Conservation (phyloP, 2,888 invertebrate species). For the Adineta ricciae region DNA sequence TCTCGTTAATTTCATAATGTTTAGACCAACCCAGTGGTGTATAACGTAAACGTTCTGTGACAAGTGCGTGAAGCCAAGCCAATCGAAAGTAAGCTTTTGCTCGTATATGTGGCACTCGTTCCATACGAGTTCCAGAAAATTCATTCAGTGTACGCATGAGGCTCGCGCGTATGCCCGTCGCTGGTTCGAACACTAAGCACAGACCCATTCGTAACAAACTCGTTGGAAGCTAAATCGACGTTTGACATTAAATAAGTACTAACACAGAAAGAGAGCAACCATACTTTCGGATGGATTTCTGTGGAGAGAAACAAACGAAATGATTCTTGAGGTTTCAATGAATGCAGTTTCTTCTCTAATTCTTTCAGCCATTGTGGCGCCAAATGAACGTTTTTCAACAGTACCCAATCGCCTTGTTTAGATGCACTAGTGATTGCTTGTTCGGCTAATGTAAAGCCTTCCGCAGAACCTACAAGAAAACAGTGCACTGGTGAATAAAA, state of each 20-base stretch:
- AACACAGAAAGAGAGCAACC: constrained; percentile 40
- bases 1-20: constrained; percentile 97
- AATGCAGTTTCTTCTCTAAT: constrained; percentile 90
- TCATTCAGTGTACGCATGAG: constrained; percentile 55
- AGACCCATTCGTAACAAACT: constrained; percentile 83
- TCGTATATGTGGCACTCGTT: constrained; percentile 35
- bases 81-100: constrained; percentile 79
- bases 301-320: constrained; percentile 95
- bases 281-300: constrained; percentile 86
- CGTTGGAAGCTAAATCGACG: constrained; percentile 42
- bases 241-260: too few species aligned
- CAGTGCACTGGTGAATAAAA: background rate
- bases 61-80: constrained; percentile 99
- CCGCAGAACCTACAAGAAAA: constrained; percentile 71
- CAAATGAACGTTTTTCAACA: constrained; percentile 95
- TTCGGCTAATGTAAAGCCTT: constrained; percentile 95
- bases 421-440: constrained; percentile 91
- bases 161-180: constrained; percentile 74
- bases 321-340: constrained; percentile 72
- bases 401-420: constrained; percentile 86
- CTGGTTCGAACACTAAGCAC: constrained; percentile 89
- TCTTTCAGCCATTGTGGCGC: constrained; percentile 97
- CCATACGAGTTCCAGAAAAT: constrained; percentile 25
- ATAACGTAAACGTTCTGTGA: constrained; percentile 80
- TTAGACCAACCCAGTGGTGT: constrained; percentile 97